Conservation (phyloP, 2,797 vertebrate genomes). For the Notoglanidium macrostoma region DNA sequence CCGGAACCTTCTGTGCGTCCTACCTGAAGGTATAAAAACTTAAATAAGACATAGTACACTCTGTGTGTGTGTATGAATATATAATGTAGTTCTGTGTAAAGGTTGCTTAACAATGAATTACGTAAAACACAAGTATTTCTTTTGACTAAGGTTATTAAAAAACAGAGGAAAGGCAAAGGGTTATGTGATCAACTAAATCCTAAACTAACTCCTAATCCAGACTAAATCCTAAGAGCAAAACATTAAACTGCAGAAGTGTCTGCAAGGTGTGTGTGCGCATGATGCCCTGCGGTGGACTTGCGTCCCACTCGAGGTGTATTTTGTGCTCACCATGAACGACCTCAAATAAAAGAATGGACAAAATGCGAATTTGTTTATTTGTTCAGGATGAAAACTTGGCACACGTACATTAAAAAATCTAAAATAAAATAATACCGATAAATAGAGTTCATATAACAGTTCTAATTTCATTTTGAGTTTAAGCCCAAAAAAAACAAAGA, state of each 20-base stretch:
- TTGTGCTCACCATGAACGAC: neutral
- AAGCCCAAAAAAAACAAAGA: neutral
- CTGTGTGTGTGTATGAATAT: conserved; percentile 48
- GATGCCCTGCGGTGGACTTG: no score
- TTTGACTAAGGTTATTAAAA: neutral
- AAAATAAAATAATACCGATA: neutral
- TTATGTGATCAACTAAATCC: no score
- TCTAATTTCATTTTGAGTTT: neutral
- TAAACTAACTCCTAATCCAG: no score
- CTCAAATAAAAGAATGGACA: neutral
- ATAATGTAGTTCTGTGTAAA: neutral
- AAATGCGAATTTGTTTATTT: neutral
- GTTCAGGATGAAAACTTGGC: neutral
- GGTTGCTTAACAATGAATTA: neutral
- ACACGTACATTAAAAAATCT: neutral
- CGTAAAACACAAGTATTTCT: neutral
- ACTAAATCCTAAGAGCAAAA: no score
- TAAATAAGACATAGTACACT: neutral
- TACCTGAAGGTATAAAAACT: conserved; percentile 86
- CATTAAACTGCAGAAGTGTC: no score
- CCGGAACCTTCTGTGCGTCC: conserved; percentile 89
- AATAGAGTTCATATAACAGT: neutral
- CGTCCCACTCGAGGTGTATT: no score
- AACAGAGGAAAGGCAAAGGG: neutral
- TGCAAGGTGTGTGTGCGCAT: no score